Evolutionary conservation across 2,888 invertebrate species (phyloP), one percentile per base, ranked within the genome.

Genomic region (Cenopis cana): DNA sequence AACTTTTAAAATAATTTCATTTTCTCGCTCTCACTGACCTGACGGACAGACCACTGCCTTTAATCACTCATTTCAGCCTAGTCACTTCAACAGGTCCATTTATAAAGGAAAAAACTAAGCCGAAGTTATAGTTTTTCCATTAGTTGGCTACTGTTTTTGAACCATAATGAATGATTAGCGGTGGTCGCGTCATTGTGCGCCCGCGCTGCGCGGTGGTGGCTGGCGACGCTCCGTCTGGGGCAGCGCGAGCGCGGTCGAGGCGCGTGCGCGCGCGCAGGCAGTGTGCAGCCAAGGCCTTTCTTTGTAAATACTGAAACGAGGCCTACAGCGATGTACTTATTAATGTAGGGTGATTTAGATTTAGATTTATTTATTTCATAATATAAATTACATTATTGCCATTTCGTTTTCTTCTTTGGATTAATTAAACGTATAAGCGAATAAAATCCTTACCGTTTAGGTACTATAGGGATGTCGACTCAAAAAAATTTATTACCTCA

Each of bases 171-270:
- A 36, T 36, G 12, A 33, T 33, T 8, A 33, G 33, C 6, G 9
- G 33, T 33, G 33, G 33, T 33, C 8, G 33, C 33, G 33, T 8
- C 33, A 33, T 33, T 3, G 8, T 33, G 33, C 33, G 33, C 33
- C 5, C 5, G 24, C 24, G 24, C 2, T 4, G 4, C 2, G 24
- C 2, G 24, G 2, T 4, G 24, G 24, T 1, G 24, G 24, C 24
- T 4, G 75, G 76, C 73, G 73, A 71, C 74, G 67, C 68, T 60
- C 76, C 73, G 79, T 80, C 79, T 79, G 76, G 74, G 69, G 74
- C 76, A 76, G 74, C 76, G 75, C 78, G 78, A 76, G 74, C 76
- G 75, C 78, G 78, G 78, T 75, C 80, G 77, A 77, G 76, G 76
- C 76, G 70, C 71, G 76, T 75, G 70, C 71, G 50, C 24, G 1